Evolutionary conservation across 2,797 vertebrate species (phyloP).

Genomic region (Platalea minor): DNA sequence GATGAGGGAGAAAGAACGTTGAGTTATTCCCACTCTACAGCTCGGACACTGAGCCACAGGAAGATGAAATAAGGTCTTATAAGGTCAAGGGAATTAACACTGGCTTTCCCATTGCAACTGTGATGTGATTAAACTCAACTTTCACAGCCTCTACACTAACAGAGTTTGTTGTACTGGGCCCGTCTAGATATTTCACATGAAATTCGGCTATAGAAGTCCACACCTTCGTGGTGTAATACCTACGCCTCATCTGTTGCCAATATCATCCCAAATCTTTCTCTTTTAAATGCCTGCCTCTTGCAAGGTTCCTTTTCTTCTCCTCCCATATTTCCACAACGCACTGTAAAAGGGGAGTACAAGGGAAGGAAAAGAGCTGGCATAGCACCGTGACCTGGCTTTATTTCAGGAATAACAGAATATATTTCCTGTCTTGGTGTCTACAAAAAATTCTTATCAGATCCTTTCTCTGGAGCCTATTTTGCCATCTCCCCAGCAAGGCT

Average conservation of each 20-base stretch:
- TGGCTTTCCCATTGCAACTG: neutral
- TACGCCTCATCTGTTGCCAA: neutral
- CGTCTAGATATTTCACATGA: neutral
- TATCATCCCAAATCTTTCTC: neutral
- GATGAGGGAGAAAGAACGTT: neutral
- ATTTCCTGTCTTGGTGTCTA: conserved; percentile 14
- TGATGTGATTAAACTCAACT: neutral
- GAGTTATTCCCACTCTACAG: neutral
- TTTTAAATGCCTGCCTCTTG: neutral
- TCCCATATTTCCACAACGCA: neutral
- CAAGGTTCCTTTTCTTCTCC: neutral
- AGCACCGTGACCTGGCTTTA: neutral
- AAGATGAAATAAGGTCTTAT: neutral
- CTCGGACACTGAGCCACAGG: neutral
- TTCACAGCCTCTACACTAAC: neutral
- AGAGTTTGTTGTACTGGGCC: neutral
- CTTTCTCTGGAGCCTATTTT: neutral
- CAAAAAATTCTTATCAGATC: neutral
- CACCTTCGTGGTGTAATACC: neutral
- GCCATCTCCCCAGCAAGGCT: neutral
- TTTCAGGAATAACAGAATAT: neutral
- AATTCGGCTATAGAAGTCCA: neutral
- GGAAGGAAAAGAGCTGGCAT: neutral
- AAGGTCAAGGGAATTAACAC: neutral
- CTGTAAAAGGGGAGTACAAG: neutral